A percentile compares a stretch with the other conserved stretches of the same genome.
Evolutionary conservation across 2,113 vertebrate genomes (phyloP).

Genomic region (Apus apus): DNA sequence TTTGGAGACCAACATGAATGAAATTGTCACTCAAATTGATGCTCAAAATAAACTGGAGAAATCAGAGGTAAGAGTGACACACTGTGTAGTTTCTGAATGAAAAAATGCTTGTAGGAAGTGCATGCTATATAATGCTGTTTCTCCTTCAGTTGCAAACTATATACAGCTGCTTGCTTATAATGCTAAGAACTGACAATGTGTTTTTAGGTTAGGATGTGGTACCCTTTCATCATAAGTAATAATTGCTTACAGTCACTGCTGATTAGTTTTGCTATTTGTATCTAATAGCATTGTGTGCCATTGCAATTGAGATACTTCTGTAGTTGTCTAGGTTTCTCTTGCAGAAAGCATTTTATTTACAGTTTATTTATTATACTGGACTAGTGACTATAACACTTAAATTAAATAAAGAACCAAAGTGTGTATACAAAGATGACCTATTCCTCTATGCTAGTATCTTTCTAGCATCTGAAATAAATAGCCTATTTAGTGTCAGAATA

Average conservation of each 20-base stretch:
- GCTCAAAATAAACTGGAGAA: conserved; percentile 98
- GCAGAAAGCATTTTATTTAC: conserved; percentile 12
- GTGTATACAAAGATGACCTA: not conserved
- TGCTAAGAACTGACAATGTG: not conserved
- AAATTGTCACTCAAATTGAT: conserved; percentile 98
- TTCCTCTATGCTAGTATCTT: not conserved
- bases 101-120: conserved; percentile 68
- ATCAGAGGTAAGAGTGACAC: conserved; percentile 89
- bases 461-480: not conserved
- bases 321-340: not conserved
- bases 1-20: conserved; percentile 99
- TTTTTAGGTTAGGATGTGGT: not conserved
- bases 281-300: not conserved
- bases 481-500: not conserved
- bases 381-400: not conserved
- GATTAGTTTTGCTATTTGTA: not conserved
- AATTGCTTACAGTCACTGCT: not conserved
- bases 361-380: not conserved
- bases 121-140: conserved; percentile 6
- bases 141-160: conserved; percentile 20
- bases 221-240: not conserved
- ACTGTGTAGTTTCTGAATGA: not conserved
- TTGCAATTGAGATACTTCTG: conserved; percentile 7
- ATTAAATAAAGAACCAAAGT: not conserved
- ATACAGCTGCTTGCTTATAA: not conserved